phyloP scores from a whole-genome alignment of 2,888 invertebrate species.

The Nematopogon swammerdamellus region DNA sequence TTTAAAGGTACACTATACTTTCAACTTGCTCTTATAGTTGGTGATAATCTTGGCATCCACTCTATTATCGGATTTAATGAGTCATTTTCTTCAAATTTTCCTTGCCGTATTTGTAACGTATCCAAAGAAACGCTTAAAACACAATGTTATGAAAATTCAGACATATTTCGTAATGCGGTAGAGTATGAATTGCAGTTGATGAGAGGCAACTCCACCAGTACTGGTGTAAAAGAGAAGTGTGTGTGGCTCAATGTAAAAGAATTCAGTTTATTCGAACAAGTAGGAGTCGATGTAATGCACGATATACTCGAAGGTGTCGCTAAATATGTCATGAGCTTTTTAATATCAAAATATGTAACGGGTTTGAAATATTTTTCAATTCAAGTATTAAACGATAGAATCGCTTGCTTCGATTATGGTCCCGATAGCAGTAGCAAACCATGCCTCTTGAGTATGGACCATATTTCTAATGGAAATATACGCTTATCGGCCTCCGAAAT shows the following conservation, averaged over 20 bases:
- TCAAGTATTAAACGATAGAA: background rate
- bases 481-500: background rate
- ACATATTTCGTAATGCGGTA: too few species aligned
- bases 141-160: background rate
- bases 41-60: background rate
- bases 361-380: background rate
- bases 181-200: too few species aligned
- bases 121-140: background rate
- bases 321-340: background rate
- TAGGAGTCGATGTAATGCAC: slow-evolving; percentile 1
- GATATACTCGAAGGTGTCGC: background rate
- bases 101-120: background rate
- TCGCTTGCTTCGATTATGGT: background rate
- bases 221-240: background rate
- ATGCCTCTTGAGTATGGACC: background rate
- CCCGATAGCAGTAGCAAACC: background rate
- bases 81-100: background rate
- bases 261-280: background rate
- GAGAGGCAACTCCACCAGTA: background rate
- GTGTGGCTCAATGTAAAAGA: background rate
- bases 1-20: background rate
- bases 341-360: background rate
- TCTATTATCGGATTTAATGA: background rate
- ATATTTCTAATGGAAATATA: background rate
- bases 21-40: background rate